A percentile compares a stretch with the other conserved stretches of the same genome.
Evolutionary conservation across 2,888 invertebrate genomes (phyloP).

Genomic region (Pyrgus malvae): DNA sequence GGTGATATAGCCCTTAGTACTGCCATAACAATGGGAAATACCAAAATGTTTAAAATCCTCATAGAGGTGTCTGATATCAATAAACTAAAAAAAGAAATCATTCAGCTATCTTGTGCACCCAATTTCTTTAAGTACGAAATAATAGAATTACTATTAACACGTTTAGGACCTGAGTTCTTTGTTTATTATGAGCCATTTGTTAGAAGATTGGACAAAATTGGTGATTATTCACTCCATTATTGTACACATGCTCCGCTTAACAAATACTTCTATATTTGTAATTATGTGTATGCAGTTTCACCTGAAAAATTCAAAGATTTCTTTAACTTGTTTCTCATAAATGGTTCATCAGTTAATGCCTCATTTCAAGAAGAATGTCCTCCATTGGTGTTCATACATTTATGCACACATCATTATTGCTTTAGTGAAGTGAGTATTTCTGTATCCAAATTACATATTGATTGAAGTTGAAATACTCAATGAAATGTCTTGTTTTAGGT

Average conservation of each 20-base stretch:
- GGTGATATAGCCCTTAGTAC: slow-evolving; percentile 61
- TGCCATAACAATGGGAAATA: slow-evolving; percentile 56
- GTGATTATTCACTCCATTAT: slow-evolving; percentile 52
- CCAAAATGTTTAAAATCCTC: slow-evolving; percentile 55
- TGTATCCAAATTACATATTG: no score
- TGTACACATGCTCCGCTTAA: slow-evolving; percentile 62
- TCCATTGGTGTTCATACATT: slow-evolving; percentile 68
- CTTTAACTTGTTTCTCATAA: slow-evolving; percentile 63
- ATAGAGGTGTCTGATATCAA: slow-evolving; percentile 51
- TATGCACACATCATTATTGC: slow-evolving; percentile 53
- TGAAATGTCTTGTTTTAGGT: slow-evolving; percentile 58
- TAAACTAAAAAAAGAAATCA: slow-evolving; percentile 56
- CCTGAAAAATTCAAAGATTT: slow-evolving; percentile 61
- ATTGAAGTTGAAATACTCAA: no score
- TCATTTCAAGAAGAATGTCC: slow-evolving; percentile 64
- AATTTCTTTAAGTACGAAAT: slow-evolving; percentile 69
- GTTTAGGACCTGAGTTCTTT: slow-evolving; percentile 68
- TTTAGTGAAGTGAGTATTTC: slow-evolving; percentile 65
- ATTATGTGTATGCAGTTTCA: slow-evolving; percentile 64
- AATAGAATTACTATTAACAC: slow-evolving; percentile 58
- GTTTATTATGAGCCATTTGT: slow-evolving; percentile 56
- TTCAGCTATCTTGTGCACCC: slow-evolving; percentile 66
- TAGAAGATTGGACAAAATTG: slow-evolving; percentile 50
- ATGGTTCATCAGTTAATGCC: slow-evolving; percentile 67
- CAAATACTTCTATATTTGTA: slow-evolving; percentile 64